A percentile compares a stretch with the other conserved stretches of the same genome.
phyloP scores from a whole-genome alignment of 2,797 vertebrate species.

The Borostomias antarcticus region DNA sequence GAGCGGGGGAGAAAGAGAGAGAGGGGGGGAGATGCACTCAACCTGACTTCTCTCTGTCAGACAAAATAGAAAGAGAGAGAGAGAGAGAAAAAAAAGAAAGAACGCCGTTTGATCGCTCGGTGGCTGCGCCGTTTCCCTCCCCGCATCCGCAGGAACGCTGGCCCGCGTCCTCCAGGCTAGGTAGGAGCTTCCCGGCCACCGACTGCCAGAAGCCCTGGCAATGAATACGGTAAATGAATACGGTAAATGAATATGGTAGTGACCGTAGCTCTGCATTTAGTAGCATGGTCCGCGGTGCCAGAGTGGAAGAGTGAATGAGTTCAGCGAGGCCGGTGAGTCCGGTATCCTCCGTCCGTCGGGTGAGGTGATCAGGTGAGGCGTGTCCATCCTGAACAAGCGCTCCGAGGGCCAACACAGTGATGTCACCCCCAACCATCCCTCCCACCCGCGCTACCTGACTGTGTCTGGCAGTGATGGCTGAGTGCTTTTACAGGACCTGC shows the following conservation, averaged over 20 bases:
- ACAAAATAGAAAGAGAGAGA: constrained; percentile 3
- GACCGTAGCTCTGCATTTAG: constrained; percentile 27
- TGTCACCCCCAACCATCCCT: constrained; percentile 14
- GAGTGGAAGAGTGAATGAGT: constrained; percentile 11
- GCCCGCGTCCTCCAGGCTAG: constrained; percentile 43
- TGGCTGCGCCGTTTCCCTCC: constrained; percentile 41
- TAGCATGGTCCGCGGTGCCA: constrained; percentile 13
- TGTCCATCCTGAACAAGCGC: background rate
- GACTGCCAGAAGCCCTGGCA: constrained; percentile 30
- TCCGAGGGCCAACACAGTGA: constrained; percentile 6
- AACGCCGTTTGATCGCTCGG: background rate
- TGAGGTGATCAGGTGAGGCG: background rate
- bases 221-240: no score
- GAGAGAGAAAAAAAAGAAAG: background rate
- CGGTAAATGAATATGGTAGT: constrained; percentile 31
- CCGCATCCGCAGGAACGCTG: constrained; percentile 48
- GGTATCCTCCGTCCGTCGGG: background rate
- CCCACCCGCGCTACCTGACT: constrained; percentile 5
- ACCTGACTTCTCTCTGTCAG: constrained; percentile 30
- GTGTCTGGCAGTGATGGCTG: constrained; percentile 20
- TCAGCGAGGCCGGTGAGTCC: constrained; percentile 4
- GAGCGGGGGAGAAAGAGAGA: background rate
- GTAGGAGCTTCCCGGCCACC: constrained; percentile 43
- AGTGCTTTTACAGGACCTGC: constrained; percentile 34
- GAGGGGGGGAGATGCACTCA: background rate